Evolutionary conservation across 2,797 vertebrate genomes (phyloP), one percentile per base, ranked within the genome.

Genomic region (Amblyraja radiata): DNA sequence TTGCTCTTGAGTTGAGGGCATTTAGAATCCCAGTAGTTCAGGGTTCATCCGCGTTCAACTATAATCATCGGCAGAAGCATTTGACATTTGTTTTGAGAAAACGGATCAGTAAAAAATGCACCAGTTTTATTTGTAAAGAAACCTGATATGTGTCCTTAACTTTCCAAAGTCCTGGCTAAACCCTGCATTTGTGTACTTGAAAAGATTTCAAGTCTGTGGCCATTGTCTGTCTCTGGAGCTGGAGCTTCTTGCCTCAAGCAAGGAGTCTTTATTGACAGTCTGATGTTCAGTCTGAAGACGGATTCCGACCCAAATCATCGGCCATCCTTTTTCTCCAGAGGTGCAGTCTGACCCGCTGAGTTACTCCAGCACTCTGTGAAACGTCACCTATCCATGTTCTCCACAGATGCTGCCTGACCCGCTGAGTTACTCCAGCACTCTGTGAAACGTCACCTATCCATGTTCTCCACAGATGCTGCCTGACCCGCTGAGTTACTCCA

Each of bases 31-130:
- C 14, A 68, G 14, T 23, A 68, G 90, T 74, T 28, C 46, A 91
- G 36, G 90, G 65, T 91, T 91, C 73, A 91, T 91, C 68, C 28
- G 13, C 71, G 28, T 92, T 71, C 54, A 73, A 76, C 71, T 28
- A 13, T 74, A 73, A 74, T 74, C 54, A 46, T 23, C 68, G 25
- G 68, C 68, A 73, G 46, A 54, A 76, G 65, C 68, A 74, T 71
- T 54, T 92, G 90, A 74, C 90, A 74, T 92, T 92, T 74, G 71
- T 74, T 92, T 73, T 92, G 76, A 92, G 54, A 90, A 91, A 23
- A 74, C 32, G 25, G 90, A 76, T 76, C 90, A 92, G 71, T 58
- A 76, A 92, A 92, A 91, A 74, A 71, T 74, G 90, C 71, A 92
- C 39, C 39, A 23, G 36, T 74, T 58, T 73, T 92, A 92, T 92